Evolutionary conservation across 2,113 vertebrate species (phyloP), one percentile per base, ranked within the genome.

Genomic region (Onychorhynchus coronatus): DNA sequence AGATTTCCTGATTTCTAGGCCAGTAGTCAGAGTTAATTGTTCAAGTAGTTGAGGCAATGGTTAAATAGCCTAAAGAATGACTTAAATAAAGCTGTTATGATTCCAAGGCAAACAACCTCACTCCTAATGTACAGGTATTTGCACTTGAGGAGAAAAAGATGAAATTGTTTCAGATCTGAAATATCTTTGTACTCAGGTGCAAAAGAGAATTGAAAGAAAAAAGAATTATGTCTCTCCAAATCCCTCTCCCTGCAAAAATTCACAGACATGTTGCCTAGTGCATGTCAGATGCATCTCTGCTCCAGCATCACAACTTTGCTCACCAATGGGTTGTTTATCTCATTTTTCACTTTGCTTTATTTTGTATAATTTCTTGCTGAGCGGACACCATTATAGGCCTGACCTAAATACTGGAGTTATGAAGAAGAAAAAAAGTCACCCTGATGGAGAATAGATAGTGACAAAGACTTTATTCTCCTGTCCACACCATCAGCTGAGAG

Each of bases 381-480:
- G 88, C 92, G 89, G 88, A 77, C 37, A 67, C 95, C 66, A 55
- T 97, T 96, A 73, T 47, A 83, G 73, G 67, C 85, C 79, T 95
- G 74, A 82, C 94, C 89, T 94, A 94, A 97, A 90, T 90, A 47
- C 70, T 84, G 96, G 67, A 93, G 65, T 92, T 95, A 92, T 72
- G 91, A 96, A 95, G 85, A 95, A 94, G 85, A 87, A 95, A 97
- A 97, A 95, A 95, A 93, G 91, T 85, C 81, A 82, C 33, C 49
- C 80, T 95, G 96, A 96, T 96, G 90, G 62, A 95, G 90, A 88
- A 93, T 8, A 86, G 96, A 88, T 96, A 93, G 83, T 88, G 93
- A 98, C 98, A 98, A 98, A 98, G 97, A 92, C 85, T 91, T 95
- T 87, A 97, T 98, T 98, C 97, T 98, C 93, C 91, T 97, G 96